Evolutionary conservation across 1,140 invertebrate genomes (phyloP).

Genomic region (Apolygus lucorum): DNA sequence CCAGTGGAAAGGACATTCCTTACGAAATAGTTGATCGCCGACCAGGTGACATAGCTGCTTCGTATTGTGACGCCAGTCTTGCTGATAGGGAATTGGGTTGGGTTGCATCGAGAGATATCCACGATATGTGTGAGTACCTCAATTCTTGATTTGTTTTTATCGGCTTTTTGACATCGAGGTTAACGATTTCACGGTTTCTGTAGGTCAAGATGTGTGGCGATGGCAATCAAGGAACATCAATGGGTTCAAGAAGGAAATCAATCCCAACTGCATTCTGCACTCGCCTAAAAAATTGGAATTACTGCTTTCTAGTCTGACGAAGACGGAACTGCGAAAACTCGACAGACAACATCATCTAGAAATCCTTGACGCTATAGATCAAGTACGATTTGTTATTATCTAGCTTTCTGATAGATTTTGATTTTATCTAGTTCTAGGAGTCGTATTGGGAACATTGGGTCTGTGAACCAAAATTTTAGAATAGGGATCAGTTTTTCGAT

Average conservation of each 20-base stretch:
- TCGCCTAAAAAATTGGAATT: background rate
- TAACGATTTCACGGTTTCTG: constrained; percentile 31
- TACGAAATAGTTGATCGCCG: constrained; percentile 68
- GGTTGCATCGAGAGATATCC: constrained; percentile 64
- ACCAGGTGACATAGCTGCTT: constrained; percentile 75
- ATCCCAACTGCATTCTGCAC: constrained; percentile 5
- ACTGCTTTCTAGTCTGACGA: background rate
- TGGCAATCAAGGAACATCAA: constrained; percentile 85
- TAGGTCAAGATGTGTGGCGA: constrained; percentile 74
- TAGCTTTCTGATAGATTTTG: no score
- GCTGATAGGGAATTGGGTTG: constrained; percentile 72
- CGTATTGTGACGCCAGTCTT: constrained; percentile 72
- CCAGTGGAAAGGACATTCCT: constrained; percentile 60
- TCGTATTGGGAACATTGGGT: no score
- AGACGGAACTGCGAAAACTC: background rate
- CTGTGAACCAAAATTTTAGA: no score
- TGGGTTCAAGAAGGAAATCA: constrained; percentile 48
- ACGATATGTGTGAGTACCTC: constrained; percentile 76
- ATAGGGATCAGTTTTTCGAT: no score
- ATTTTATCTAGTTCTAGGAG: no score
- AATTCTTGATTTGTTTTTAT: background rate
- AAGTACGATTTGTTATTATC: no score
- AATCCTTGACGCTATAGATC: background rate
- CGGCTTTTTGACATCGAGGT: background rate
- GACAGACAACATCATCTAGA: background rate